Base-by-base conservation (phyloP, 2,113 vertebrate genomes). In the cattle (Bos taurus) region DNA sequence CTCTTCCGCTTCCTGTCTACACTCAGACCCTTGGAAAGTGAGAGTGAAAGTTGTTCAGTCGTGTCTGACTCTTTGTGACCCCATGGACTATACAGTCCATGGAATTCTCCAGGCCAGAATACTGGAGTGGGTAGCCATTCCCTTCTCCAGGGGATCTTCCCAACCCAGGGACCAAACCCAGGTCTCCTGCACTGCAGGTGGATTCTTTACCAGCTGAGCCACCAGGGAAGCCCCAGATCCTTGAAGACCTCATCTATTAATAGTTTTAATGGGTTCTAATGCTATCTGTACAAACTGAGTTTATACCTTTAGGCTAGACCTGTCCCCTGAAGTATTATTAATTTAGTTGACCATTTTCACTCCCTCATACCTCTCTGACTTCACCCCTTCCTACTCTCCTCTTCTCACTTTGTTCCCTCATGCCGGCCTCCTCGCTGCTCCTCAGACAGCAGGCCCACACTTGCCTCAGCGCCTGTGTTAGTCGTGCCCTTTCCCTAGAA, bases 191-290 rank as follows among this genome's bases (percentile, higher is more conserved):
- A 71, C 23, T 71, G 19, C 67, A 23, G n/a, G 19, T 23, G 19
- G 64, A 71, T 71, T 71, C n/a, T 71, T 71, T 71, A 36, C 17
- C 64, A 36, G 64, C 64, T 71, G 19, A 71, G n/a, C 67, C 19
- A 71, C n/a, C 67, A 6, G 67, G 67, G n/a, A 71, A 71, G 67
- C 67, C 19, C n/a, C n/a, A 71, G 5, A 36, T 19, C n/a, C 67
- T 71, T 71, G 46, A 16, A 91, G 40, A 57, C 59, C 48, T 91
- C 46, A 48, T 91, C 48, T 91, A 4, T 43, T 43, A 40, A 13
- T 74, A 54, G 46, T 97, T 90, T 84, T 25, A 92, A 59, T 93
- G 86, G 19, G 36, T 83, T 96, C 84, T 50, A 94, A 71, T 94
- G 17, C 17, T 33, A 2, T 94, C 67, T 88, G 10, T 64, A 62